Evolutionary conservation across 2,888 invertebrate species (phyloP).

Genomic region (Lymantria monacha): DNA sequence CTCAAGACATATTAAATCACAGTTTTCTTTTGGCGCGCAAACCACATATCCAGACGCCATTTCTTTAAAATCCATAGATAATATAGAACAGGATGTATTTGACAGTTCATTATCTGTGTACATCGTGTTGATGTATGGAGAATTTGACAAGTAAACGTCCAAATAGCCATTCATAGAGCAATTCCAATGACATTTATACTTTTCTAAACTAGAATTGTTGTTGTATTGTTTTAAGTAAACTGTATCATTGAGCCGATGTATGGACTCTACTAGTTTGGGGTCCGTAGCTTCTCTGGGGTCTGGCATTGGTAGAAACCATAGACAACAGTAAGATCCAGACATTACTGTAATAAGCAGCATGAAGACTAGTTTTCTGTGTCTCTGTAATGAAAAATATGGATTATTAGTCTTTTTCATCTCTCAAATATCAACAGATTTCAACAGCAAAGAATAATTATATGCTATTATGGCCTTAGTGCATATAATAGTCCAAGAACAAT

Average conservation of each 20-base stretch:
- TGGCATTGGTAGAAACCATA: slow-evolving; percentile 84
- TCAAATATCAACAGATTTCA: no score
- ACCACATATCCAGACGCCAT: slow-evolving; percentile 46
- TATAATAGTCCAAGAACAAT: no score
- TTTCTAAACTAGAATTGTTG: slow-evolving; percentile 44
- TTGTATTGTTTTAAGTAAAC: slow-evolving; percentile 48
- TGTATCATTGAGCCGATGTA: slow-evolving; percentile 65
- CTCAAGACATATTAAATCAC: slow-evolving; percentile 64
- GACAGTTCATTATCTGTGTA: slow-evolving; percentile 48
- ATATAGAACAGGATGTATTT: slow-evolving; percentile 56
- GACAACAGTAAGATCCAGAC: slow-evolving; percentile 85
- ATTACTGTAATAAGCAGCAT: slow-evolving; percentile 84
- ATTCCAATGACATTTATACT: slow-evolving; percentile 67
- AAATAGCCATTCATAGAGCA: slow-evolving; percentile 48
- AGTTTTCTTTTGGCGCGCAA: slow-evolving; percentile 53
- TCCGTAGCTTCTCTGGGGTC: slow-evolving; percentile 30
- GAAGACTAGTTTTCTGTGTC: slow-evolving; percentile 87
- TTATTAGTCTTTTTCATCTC: neutral
- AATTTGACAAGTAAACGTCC: slow-evolving; percentile 57
- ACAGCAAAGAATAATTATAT: no score
- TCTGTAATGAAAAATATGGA: slow-evolving; percentile 48
- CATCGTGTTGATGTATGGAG: slow-evolving; percentile 54
- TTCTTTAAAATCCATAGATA: slow-evolving; percentile 56
- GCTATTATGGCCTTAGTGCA: no score
- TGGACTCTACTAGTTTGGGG: slow-evolving; percentile 42